phyloP scores from a whole-genome alignment of 2,888 invertebrate genomes.

The Xanthorhoe designata region DNA sequence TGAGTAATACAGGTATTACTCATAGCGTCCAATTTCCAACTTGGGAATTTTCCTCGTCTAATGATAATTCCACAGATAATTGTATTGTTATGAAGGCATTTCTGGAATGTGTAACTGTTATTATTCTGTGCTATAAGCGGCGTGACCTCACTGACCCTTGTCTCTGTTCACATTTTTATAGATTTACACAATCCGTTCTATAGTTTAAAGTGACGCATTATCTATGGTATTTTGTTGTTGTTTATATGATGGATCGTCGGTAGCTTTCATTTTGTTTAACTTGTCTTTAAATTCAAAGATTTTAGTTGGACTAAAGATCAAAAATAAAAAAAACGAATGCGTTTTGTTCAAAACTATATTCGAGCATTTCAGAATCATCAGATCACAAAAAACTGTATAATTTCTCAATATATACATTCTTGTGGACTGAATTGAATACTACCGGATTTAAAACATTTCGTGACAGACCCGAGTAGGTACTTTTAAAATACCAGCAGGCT shows the following conservation, averaged over 20 bases:
- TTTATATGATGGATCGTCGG: slow-evolving; percentile 26
- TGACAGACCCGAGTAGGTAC: slow-evolving; percentile 36
- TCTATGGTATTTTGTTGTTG: slow-evolving; percentile 35
- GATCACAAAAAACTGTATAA: slow-evolving; percentile 26
- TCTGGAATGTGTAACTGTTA: slow-evolving; percentile 38
- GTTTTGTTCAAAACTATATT: background rate
- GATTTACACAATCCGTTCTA: slow-evolving; percentile 46
- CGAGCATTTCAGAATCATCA: background rate
- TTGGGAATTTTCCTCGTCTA: slow-evolving; percentile 41
- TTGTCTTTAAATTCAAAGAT: background rate
- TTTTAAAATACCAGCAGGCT: slow-evolving; percentile 39
- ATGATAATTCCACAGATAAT: slow-evolving; percentile 45
- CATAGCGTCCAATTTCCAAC: too few species aligned
- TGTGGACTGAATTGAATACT: slow-evolving; percentile 42
- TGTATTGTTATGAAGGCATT: slow-evolving; percentile 44
- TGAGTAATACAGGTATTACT: slow-evolving; percentile 6
- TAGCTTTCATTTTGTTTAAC: slow-evolving; percentile 18
- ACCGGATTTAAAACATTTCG: slow-evolving; percentile 37
- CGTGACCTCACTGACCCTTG: slow-evolving; percentile 43
- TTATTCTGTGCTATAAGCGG: slow-evolving; percentile 34
- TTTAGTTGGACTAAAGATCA: background rate
- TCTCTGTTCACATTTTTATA: slow-evolving; percentile 47
- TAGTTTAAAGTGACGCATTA: slow-evolving; percentile 37
- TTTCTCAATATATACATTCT: slow-evolving; percentile 38
- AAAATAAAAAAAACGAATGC: too few species aligned